Base-by-base conservation (phyloP, 2,888 invertebrate genomes). In the Papilio gigon region DNA sequence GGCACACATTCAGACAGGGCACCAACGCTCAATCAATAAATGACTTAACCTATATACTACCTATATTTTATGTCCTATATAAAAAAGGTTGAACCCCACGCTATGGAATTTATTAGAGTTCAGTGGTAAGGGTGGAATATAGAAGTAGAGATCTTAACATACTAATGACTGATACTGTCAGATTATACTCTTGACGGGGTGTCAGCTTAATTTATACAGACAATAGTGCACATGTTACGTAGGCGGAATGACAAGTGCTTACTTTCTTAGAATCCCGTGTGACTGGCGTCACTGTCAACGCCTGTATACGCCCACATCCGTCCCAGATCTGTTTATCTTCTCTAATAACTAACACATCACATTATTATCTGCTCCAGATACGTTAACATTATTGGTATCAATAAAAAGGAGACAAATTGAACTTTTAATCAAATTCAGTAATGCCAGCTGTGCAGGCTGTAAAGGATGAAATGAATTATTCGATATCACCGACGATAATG, bases 381-480 rank as follows among this genome's bases (percentile, higher is more conserved):
- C 22, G 2, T 47, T 47, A 14, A 22, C 8, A 27, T 14, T 56
- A 30, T 30, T 56, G 25, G 30, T 56, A 2, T 14, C 53, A 14
- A 53, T 30, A 30, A 27, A 56, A 30, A 9, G 1, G 53, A 30
- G 14, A 4, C 30, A 30, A 17, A 56, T 1, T 47, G 47, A 22
- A 22, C 12, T 20, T n/a, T 27, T 27, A 30, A 30, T 27, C n/a
- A 11, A n/a, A 30, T 30, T 30, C 27, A 56, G 9, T 30, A n/a
- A 30, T 30, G 25, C 9, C 30, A 30, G 14, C n/a, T 30, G 30
- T 2, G 1, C 2, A 50, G 40, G 42, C 27, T 17, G 30, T 6
- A 30, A 30, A 56, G 17, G 30, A 30, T 30, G 30, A 56, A 53
- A n/a, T 27, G 53, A 53, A 53, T 53, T 30, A 56, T 30, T 56